Conservation (phyloP, 2,888 invertebrate species). For the Plagiodera versicolora region DNA sequence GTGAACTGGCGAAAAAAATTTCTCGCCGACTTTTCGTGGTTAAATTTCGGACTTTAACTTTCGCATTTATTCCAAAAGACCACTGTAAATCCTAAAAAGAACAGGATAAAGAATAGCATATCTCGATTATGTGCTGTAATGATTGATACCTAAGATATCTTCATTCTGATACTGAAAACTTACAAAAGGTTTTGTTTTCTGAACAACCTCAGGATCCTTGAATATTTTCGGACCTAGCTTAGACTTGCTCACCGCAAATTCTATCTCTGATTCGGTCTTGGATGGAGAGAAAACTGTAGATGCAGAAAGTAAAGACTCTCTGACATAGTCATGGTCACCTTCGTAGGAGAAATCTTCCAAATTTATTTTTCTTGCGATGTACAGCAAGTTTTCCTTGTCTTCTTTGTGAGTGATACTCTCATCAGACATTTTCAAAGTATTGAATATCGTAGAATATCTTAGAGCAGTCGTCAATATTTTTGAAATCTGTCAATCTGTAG, state of each 20-base stretch:
- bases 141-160: too few relatives aligned
- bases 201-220: slow-evolving; percentile 29
- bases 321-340: slow-evolving; percentile 24
- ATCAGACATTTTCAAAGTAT: slow-evolving; percentile 29
- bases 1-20: slow-evolving; percentile 66
- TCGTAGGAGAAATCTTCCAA: slow-evolving; percentile 32
- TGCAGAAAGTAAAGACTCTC: slow-evolving; percentile 23
- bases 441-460: not conserved
- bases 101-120: too few relatives aligned
- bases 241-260: not conserved
- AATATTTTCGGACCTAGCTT: slow-evolving; percentile 28
- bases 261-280: slow-evolving; percentile 14
- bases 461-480: not conserved
- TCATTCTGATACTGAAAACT: too few relatives aligned
- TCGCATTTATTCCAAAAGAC: slow-evolving; percentile 66
- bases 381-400: slow-evolving; percentile 37
- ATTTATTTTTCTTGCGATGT: slow-evolving; percentile 35
- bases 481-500: not conserved
- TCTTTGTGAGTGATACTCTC: slow-evolving; percentile 36
- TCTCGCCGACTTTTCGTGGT: slow-evolving; percentile 57
- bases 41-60: slow-evolving; percentile 61
- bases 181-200: slow-evolving; percentile 37
- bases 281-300: not conserved
- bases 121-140: too few relatives aligned
- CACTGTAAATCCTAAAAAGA: slow-evolving; percentile 62